Conservation (phyloP, 2,113 vertebrate genomes). For the Thomomys bottae region DNA sequence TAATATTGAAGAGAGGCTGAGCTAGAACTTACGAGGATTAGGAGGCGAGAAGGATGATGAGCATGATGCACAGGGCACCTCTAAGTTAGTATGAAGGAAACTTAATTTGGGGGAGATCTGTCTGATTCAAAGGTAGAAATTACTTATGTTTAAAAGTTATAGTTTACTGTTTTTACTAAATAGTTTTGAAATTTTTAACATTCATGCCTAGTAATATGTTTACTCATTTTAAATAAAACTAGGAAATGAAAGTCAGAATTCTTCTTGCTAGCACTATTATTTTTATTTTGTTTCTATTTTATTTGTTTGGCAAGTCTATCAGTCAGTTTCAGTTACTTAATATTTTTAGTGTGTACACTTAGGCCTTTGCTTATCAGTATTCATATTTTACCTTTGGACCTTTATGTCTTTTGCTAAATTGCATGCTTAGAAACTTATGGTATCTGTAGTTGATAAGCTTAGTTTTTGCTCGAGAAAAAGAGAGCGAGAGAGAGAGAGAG, state of each 20-base stretch:
- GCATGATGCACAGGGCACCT: not conserved
- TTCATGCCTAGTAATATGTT: not conserved
- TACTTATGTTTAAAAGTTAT: not conserved
- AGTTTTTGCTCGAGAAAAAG: no score
- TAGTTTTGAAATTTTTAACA: slow-evolving; percentile 27
- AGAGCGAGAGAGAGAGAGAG: no score
- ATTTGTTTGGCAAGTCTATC: slow-evolving; percentile 17
- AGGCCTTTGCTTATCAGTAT: not conserved
- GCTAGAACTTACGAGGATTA: not conserved
- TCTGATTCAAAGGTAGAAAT: not conserved
- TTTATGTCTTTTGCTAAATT: not conserved
- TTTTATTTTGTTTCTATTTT: not conserved
- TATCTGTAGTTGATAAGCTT: no score
- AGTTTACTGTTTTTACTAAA: slow-evolving; percentile 22
- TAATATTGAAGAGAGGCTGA: not conserved
- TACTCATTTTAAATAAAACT: not conserved
- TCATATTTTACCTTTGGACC: not conserved
- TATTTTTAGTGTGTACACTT: slow-evolving; percentile 12
- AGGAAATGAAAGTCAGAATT: not conserved
- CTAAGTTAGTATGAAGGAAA: not conserved
- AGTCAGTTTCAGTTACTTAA: not conserved
- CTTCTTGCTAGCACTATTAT: not conserved
- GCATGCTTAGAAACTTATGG: no score
- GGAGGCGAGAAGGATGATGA: not conserved
- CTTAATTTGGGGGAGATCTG: not conserved